Base-by-base conservation (phyloP, 2,888 invertebrate species). In the Drosophila peninsularis region DNA sequence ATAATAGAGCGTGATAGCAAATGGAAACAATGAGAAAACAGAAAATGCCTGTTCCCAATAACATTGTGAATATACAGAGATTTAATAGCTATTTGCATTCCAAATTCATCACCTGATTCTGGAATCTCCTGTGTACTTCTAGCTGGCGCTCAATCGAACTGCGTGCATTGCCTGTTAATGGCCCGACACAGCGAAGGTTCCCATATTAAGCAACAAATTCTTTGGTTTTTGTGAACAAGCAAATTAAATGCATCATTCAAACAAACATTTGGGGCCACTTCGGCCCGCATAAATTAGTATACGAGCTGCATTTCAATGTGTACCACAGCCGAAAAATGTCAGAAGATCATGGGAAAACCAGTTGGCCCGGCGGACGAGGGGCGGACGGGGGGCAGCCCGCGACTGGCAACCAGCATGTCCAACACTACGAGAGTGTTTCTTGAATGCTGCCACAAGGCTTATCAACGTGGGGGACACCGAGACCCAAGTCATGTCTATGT, bases 231-330 rank as follows among this genome's bases (percentile, higher is more conserved):
- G 63, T 66, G 53, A 53, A 52, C 47, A 42, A 56, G 39, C 58
- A 72, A 83, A 80, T 87, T 70, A 89, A 89, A 87, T 78, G 84
- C 89, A 83, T 71, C 83, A 67, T 77, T 88, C 83, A 63, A 63
- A 69, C 63, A 69, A 72, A 80, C 71, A 88, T 75, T 82, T 62
- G 49, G 61, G 42, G 68, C 45, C 75, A 69, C 65, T 64, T 83
- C 71, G 56, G 71, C 89, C 83, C 89, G 84, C 88, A 83, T 89
- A 89, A 89, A 87, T 83, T 87, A 89, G 63, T 75, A 63, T 39
- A 45, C 69, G 30, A 66, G 41, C 76, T 66, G 76, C 76, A 79
- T 80, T 65, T 79, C 54, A 79, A 75, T 70, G 61, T 62, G n/a
- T 62, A 9, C 49, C 61, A 56, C 32, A 52, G 36, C 24, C 55